phyloP scores from a whole-genome alignment of 2,797 vertebrate species.

The Chaunax sp. region DNA sequence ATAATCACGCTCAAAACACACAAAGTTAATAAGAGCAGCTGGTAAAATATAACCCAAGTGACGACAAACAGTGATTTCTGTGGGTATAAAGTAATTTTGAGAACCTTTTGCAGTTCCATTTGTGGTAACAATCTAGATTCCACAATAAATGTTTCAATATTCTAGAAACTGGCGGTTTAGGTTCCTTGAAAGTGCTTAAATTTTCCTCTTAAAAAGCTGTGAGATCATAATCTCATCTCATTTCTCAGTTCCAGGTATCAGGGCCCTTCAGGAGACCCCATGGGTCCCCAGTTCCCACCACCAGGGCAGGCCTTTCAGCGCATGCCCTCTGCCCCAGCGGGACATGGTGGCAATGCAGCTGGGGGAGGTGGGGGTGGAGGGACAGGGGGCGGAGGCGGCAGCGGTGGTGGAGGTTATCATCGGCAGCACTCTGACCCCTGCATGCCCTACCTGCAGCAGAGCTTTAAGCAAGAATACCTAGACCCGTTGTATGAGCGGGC shows the following conservation, averaged over 20 bases:
- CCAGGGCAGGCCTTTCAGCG: conserved; percentile 85
- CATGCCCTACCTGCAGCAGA: conserved; percentile 89
- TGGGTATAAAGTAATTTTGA: too few species aligned
- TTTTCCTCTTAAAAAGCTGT: background rate
- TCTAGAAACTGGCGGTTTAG: too few species aligned
- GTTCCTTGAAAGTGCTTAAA: too few species aligned
- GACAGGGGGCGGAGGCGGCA: conserved; percentile 52
- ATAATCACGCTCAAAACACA: too few species aligned
- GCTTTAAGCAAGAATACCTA: conserved; percentile 94
- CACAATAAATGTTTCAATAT: too few species aligned
- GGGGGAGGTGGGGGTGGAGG: conserved; percentile 65
- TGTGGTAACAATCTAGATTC: too few species aligned
- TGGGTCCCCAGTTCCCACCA: conserved; percentile 87
- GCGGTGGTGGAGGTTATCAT: conserved; percentile 77
- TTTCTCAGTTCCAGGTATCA: conserved; percentile 86
- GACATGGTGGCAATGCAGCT: conserved; percentile 57
- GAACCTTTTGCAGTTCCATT: too few species aligned
- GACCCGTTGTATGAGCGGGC: conserved; percentile 89
- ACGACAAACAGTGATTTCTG: too few species aligned
- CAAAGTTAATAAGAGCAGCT: too few species aligned
- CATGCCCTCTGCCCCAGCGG: conserved; percentile 81
- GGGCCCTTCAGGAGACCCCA: conserved; percentile 83
- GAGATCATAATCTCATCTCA: background rate
- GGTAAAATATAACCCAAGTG: too few species aligned
- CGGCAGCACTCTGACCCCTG: conserved; percentile 90